phyloP scores from a whole-genome alignment of 2,113 vertebrate genomes.

The Spermophilus dauricus region DNA sequence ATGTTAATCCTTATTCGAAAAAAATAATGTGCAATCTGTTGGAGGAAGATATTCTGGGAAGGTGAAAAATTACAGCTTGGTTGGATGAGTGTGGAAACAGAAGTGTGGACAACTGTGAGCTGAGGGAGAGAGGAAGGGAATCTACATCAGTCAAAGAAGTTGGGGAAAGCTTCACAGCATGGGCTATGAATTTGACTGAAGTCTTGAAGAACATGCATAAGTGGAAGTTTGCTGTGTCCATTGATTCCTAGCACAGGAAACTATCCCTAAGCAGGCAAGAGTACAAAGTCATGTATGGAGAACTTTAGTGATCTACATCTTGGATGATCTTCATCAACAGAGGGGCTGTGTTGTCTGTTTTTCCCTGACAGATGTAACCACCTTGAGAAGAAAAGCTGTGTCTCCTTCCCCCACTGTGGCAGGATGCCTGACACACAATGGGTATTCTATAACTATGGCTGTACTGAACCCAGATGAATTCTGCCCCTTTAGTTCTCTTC shows the following conservation, averaged over 20 bases:
- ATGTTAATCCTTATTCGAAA: neutral
- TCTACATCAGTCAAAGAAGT: neutral
- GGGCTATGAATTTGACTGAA: neutral
- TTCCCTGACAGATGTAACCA: neutral
- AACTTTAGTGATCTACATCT: neutral
- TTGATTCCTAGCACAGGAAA: neutral
- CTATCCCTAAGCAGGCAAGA: fast-evolving
- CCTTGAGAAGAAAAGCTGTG: neutral
- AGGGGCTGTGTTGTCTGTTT: neutral
- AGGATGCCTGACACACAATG: neutral
- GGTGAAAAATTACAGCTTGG: neutral
- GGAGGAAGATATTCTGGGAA: neutral
- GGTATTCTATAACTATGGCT: neutral
- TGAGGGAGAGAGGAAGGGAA: neutral
- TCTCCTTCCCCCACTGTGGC: neutral
- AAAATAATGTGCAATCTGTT: neutral
- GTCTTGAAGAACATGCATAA: neutral
- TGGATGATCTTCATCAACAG: neutral
- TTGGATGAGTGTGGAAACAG: neutral
- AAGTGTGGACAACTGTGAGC: neutral
- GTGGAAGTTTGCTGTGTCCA: neutral
- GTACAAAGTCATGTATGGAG: neutral
- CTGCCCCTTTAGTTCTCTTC: neutral
- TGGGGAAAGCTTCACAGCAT: neutral
- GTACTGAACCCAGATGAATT: neutral